Percentiles rank a stretch among this genome's conserved stretches.
These are phyloP conservation scores for Ancistrus triradiatus DNA, from an alignment of 2,113 vertebrate genomes.

Conservation along the genomic window DNA sequence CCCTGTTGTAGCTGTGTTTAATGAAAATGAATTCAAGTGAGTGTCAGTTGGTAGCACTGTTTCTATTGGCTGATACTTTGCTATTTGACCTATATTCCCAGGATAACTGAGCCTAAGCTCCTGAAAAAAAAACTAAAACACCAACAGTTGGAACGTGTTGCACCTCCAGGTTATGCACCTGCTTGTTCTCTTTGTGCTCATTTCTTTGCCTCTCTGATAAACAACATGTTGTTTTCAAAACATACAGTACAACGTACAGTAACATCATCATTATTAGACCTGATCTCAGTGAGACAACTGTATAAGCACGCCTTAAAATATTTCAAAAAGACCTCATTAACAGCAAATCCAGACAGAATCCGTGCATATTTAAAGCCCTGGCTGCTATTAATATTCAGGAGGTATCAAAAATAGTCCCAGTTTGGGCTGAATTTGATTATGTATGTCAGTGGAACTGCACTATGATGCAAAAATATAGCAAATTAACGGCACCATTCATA, in stretches of 20 bases:
- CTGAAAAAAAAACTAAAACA: too few species aligned
- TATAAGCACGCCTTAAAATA: not conserved
- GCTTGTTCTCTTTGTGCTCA: not conserved
- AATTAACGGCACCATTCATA: not conserved
- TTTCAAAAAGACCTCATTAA: not conserved
- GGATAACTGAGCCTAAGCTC: too few species aligned
- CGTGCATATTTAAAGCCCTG: conserved; percentile 1
- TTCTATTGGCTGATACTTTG: too few species aligned
- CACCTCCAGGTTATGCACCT: conserved; percentile 9
- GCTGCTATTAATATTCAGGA: too few species aligned
- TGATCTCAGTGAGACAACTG: not conserved
- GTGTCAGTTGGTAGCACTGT: too few species aligned
- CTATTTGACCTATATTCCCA: too few species aligned
- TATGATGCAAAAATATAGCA: not conserved
- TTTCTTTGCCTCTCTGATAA: not conserved
- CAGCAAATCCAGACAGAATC: not conserved
- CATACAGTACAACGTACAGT: too few species aligned
- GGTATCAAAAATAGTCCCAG: conserved; percentile 2
- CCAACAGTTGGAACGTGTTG: too few species aligned
- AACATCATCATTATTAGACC: too few species aligned
- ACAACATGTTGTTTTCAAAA: not conserved
- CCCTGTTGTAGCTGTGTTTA: too few species aligned
- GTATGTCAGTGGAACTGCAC: not conserved
- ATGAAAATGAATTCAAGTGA: too few species aligned
- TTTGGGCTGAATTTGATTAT: not conserved